phyloP scores from a whole-genome alignment of 2,113 vertebrate species.

The Cyphomyrus plagiostoma region DNA sequence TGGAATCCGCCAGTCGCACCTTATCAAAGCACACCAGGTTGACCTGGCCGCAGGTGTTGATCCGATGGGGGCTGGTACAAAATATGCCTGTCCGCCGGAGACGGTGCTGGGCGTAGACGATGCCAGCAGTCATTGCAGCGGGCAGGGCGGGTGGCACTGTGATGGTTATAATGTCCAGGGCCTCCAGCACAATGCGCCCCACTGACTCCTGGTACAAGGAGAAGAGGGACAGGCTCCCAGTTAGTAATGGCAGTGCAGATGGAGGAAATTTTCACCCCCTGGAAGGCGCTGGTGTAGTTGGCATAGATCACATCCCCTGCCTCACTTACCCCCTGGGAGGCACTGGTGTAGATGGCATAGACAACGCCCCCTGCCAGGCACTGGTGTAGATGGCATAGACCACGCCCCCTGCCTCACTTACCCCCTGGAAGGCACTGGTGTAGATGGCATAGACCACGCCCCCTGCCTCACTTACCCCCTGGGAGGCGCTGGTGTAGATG shows the following conservation, averaged over 20 bases:
- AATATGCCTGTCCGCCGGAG: constrained; percentile 29
- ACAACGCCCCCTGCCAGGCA: constrained; percentile 7
- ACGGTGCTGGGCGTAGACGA: constrained; percentile 34
- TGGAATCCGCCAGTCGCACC: constrained; percentile 7
- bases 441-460: background rate
- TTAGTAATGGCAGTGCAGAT: background rate
- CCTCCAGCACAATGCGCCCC: constrained; percentile 24
- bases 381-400: constrained; percentile 30
- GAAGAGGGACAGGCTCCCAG: background rate
- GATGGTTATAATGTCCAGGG: constrained; percentile 36
- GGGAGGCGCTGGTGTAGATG: constrained; percentile 29
- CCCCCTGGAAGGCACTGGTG: background rate
- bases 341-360: background rate
- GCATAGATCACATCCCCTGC: constrained; percentile 33
- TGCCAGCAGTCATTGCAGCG: constrained; percentile 33
- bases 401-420: constrained; percentile 19
- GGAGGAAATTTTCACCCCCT: background rate
- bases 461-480: constrained; percentile 28
- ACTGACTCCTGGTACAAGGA: constrained; percentile 5
- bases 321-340: constrained; percentile 20
- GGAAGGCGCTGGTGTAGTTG: background rate
- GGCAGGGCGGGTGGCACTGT: constrained; percentile 33
- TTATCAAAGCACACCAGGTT: constrained; percentile 37
- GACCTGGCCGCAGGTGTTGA: constrained; percentile 30
- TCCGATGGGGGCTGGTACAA: constrained; percentile 33